These are phyloP conservation scores for Oncorhynchus kisutch DNA, from an alignment of 2,113 vertebrate genomes.

Conservation along the genomic window DNA sequence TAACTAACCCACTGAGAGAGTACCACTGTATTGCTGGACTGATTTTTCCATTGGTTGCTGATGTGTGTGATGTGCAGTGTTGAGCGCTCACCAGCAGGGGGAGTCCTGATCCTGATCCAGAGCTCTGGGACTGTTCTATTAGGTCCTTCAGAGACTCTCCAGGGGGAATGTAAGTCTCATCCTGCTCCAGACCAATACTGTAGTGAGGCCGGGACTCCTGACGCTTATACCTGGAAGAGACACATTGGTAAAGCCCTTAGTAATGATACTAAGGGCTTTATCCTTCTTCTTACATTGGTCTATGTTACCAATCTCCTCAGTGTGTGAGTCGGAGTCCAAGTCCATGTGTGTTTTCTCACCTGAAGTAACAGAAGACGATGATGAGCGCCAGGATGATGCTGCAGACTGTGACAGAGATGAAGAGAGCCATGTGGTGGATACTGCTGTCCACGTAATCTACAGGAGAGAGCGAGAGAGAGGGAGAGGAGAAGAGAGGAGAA, in stretches of 20 bases:
- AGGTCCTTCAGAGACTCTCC: constrained; percentile 94
- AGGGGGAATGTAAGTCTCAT: constrained; percentile 88
- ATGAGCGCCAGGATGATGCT: constrained; percentile 82
- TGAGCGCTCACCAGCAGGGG: constrained; percentile 90
- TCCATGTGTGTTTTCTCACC: constrained; percentile 69
- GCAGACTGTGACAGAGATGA: constrained; percentile 86
- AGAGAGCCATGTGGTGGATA: constrained; percentile 85
- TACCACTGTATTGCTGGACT: background rate
- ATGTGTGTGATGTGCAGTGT: constrained; percentile 23
- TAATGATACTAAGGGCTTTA: background rate
- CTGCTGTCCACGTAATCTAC: constrained; percentile 85
- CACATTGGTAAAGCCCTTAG: constrained; percentile 1
- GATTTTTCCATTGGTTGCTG: background rate
- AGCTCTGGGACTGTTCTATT: constrained; percentile 94
- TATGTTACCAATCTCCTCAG: background rate
- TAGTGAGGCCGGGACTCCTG: constrained; percentile 85
- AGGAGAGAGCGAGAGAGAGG: background rate
- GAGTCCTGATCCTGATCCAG: constrained; percentile 96
- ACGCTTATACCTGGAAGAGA: constrained; percentile 80
- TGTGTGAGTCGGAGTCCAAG: background rate
- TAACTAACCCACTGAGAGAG: too few species aligned
- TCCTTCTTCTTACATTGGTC: background rate
- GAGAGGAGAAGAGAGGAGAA: background rate
- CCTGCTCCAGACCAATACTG: constrained; percentile 90
- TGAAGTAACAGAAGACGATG: constrained; percentile 88